Base-by-base conservation (phyloP, 2,888 invertebrate genomes). In the Diachrysia chrysitis region DNA sequence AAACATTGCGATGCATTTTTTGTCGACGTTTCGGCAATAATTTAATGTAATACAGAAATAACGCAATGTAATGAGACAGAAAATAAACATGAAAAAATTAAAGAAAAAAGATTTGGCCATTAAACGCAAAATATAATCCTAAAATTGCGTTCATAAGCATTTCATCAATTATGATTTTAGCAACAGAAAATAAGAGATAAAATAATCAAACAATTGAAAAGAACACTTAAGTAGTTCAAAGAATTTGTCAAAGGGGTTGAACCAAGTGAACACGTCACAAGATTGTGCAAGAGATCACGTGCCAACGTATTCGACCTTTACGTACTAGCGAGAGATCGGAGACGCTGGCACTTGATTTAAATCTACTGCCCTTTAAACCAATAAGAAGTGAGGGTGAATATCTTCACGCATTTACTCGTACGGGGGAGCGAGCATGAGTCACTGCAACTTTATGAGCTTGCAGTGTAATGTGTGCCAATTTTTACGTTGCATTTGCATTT, bases 261-360 rank as follows among this genome's bases (percentile, higher is more conserved):
- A 58, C 48, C 5, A 42, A 61, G 61, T 72, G 63, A 55, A 56
- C 66, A 62, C 73, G 64, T 64, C 66, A 53, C 32, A 58, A 29
- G 53, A 77, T 62, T 67, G 73, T 75, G 63, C 74, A 77, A 73
- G 58, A 48, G 35, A 51, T 23, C 48, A 62, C 63, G 63, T 73
- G 74, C 78, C 76, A 76, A 78, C 37, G 55, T 61, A 29, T 63
- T 10, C 32, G 79, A 68, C 77, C 79, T 77, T 70, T 77, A 53
- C 68, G 70, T 66, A 64, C 55, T 71, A 63, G 21, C 46, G 25
- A 63, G 65, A 76, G 79, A 67, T 78, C 66, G 54, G 32, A 68
- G 25, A 19, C 58, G 51, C 68, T 76, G 66, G 67, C 66, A 71
- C 61, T 72, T 53, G 61, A 63, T 67, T 63, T 67, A 56, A 64